Evolutionary conservation across 2,797 vertebrate species (phyloP).

Genomic region (Neosilurus hyrtlii): DNA sequence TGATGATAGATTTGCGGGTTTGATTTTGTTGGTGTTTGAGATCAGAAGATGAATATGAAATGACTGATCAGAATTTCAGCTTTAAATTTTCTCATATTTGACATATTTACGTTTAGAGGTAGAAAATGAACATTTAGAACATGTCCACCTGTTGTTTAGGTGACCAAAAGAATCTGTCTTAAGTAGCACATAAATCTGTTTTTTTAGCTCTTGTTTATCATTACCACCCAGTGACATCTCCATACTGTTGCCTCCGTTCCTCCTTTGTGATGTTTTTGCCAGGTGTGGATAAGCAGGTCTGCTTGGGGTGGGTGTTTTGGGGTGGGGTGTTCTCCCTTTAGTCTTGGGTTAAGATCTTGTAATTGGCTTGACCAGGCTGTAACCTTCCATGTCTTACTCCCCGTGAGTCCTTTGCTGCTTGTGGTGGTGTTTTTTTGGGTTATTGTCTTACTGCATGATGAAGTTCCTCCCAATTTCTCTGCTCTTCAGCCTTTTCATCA

Average conservation of each 20-base stretch:
- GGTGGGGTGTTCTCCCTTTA: neutral
- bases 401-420: neutral
- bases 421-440: neutral
- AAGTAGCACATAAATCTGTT: too few relatives aligned
- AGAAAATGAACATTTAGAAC: neutral
- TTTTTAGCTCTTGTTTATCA: neutral
- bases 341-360: neutral
- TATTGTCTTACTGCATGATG: neutral
- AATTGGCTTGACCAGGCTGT: neutral
- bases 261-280: neutral
- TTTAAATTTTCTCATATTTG: neutral
- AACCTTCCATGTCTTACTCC: neutral
- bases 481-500: too few relatives aligned
- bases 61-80: neutral
- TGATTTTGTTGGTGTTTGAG: too few relatives aligned
- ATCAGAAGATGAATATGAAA: neutral
- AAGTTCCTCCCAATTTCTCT: neutral
- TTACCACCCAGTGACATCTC: neutral
- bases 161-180: neutral
- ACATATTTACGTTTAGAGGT: too few relatives aligned
- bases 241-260: neutral
- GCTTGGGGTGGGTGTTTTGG: neutral
- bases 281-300: too few relatives aligned
- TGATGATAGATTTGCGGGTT: neutral
- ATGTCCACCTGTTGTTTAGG: neutral